phyloP scores from a whole-genome alignment of 2,113 vertebrate species.

The Gnathonemus longibarbis region DNA sequence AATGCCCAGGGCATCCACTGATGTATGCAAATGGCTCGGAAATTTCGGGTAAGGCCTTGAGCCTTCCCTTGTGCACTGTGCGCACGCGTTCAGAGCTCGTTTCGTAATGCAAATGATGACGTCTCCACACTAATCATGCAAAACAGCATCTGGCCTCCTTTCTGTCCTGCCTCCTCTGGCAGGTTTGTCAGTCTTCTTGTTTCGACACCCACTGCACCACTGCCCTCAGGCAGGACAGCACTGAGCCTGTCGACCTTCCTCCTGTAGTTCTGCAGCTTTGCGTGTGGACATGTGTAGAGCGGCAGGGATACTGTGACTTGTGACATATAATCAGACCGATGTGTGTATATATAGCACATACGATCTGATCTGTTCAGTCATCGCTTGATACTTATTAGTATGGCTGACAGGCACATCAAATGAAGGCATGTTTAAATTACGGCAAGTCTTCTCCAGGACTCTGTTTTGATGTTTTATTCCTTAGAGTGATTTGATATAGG shows the following conservation, averaged over 20 bases:
- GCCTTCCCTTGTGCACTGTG: conserved; percentile 21
- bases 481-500: neutral
- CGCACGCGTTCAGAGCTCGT: conserved; percentile 47
- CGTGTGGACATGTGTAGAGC: neutral
- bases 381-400: neutral
- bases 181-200: neutral
- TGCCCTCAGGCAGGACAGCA: neutral
- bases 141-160: conserved; percentile 53
- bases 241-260: neutral
- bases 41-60: conserved; percentile 38
- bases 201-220: neutral
- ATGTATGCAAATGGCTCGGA: conserved; percentile 49
- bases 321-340: neutral
- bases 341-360: neutral
- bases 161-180: conserved; percentile 25
- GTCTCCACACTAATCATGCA: conserved; percentile 56
- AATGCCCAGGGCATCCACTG: conserved; percentile 43
- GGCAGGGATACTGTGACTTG: neutral
- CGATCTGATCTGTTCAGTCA: neutral
- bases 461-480: neutral
- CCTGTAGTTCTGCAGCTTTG: neutral
- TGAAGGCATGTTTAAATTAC: neutral
- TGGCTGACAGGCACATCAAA: neutral
- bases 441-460: neutral
- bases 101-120: conserved; percentile 53